These are phyloP conservation scores for Tor tambroides DNA, from an alignment of 2,113 vertebrate species.

Conservation along the genomic window DNA sequence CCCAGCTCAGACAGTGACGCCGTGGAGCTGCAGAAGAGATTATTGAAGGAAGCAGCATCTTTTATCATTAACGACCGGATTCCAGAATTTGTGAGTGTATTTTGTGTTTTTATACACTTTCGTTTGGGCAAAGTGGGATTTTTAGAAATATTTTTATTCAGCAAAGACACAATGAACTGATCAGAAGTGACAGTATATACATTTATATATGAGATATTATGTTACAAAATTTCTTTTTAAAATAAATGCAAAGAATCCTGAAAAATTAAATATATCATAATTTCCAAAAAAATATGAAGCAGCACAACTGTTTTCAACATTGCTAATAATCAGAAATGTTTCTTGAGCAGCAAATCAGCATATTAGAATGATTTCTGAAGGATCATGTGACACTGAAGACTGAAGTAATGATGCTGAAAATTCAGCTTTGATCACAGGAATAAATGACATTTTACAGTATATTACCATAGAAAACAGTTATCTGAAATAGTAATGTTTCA, in stretches of 20 bases:
- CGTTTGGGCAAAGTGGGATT: too few species aligned
- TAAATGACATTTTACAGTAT: background rate
- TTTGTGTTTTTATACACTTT: background rate
- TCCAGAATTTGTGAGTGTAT: constrained; percentile 77
- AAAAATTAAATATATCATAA: background rate
- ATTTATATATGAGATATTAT: too few species aligned
- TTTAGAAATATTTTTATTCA: too few species aligned
- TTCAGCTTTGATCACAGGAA: background rate
- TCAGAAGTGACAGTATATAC: background rate
- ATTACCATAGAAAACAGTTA: background rate
- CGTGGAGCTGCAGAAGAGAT: constrained; percentile 71
- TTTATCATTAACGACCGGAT: constrained; percentile 79
- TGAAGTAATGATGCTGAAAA: background rate
- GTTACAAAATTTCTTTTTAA: background rate
- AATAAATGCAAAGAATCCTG: too few species aligned
- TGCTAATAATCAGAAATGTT: too few species aligned
- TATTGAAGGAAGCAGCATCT: constrained; percentile 77
- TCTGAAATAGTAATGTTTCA: background rate
- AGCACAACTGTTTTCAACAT: too few species aligned
- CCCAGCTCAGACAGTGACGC: constrained; percentile 67
- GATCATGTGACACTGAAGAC: background rate
- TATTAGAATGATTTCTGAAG: background rate
- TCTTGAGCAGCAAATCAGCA: background rate
- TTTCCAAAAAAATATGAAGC: background rate
- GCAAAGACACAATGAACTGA: background rate